These are phyloP conservation scores for Neofelis nebulosa DNA, from an alignment of 2,113 vertebrate genomes.

Conservation along the genomic window DNA sequence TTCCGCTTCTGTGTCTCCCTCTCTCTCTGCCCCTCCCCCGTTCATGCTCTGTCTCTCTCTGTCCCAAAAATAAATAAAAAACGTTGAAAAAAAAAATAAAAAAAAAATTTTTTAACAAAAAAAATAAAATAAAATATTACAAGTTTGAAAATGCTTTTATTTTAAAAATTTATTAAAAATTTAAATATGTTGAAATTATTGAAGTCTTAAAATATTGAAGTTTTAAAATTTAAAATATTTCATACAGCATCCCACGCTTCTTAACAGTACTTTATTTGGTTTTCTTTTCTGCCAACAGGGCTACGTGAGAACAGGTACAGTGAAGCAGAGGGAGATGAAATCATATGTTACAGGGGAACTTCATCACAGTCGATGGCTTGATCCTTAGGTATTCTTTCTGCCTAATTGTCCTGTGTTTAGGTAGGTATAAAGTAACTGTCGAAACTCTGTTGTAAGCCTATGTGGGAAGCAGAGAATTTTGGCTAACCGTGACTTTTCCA, in stretches of 20 bases:
- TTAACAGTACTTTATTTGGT: not conserved
- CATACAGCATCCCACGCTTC: not conserved
- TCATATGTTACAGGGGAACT: not conserved
- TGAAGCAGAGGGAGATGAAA: not conserved
- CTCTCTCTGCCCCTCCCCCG: too few relatives aligned
- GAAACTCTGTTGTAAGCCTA: not conserved
- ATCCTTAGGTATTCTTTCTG: not conserved
- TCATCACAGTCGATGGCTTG: not conserved
- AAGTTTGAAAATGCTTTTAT: not conserved
- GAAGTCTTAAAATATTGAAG: not conserved
- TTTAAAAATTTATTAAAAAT: not conserved
- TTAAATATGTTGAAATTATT: not conserved
- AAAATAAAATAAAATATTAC: not conserved
- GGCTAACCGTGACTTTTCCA: not conserved
- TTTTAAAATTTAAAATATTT: not conserved
- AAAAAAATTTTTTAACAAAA: too few relatives aligned
- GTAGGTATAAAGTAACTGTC: not conserved
- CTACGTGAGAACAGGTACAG: not conserved
- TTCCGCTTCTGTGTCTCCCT: too few relatives aligned
- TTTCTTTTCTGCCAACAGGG: not conserved
- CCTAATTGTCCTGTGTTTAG: not conserved
- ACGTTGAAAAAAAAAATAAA: too few relatives aligned
- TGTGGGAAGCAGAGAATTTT: not conserved
- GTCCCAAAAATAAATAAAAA: too few relatives aligned
- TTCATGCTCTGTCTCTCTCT: too few relatives aligned